phyloP scores from a whole-genome alignment of 2,113 vertebrate species.

The Alligator mississippiensis region DNA sequence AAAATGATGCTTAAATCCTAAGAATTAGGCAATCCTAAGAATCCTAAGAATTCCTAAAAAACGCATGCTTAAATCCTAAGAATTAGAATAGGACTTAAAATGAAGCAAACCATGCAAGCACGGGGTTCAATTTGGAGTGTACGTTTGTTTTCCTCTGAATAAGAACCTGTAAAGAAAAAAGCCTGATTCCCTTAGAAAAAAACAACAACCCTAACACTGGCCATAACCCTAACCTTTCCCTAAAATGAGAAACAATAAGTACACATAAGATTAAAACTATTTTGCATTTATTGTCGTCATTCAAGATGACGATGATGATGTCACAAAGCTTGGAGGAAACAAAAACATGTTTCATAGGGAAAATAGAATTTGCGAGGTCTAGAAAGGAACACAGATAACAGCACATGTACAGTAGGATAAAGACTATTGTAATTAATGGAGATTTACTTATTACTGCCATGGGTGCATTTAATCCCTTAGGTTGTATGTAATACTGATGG shows the following conservation, averaged over 20 bases:
- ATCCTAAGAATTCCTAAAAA: too few species aligned
- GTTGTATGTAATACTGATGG: not conserved
- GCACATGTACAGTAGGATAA: too few species aligned
- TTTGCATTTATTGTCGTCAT: not conserved
- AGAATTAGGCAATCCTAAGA: not conserved
- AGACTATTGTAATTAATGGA: not conserved
- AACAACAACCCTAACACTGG: too few species aligned
- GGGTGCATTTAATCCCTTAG: not conserved
- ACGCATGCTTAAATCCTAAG: not conserved
- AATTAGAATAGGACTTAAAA: not conserved
- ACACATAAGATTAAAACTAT: not conserved
- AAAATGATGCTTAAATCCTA: not conserved
- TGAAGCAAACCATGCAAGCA: not conserved
- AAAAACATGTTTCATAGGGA: not conserved
- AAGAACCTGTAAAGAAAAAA: not conserved
- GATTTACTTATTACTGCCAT: not conserved
- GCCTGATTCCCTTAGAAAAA: not conserved
- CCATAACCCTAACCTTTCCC: not conserved
- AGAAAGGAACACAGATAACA: not conserved
- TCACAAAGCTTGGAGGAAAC: not conserved
- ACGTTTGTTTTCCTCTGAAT: not conserved
- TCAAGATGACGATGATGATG: not conserved
- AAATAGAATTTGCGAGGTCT: not conserved
- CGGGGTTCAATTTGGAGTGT: not conserved
- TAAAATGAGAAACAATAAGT: not conserved